phyloP scores from a whole-genome alignment of 2,888 invertebrate species.

The Lycaena phlaeas region DNA sequence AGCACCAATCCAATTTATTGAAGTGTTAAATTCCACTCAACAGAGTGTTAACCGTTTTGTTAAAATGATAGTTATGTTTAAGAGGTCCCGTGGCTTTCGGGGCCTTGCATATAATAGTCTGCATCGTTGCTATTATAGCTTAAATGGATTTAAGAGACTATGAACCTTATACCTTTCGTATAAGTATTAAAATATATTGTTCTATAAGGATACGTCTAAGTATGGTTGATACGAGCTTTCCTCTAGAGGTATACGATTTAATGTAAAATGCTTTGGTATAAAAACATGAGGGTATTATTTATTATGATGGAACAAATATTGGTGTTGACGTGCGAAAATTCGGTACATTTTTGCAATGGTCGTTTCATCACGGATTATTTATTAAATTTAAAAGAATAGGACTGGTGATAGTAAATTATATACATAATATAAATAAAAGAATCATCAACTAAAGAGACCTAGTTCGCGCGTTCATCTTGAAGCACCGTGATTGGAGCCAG shows the following conservation, averaged over 20 bases:
- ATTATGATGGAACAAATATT: not conserved
- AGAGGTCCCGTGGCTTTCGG: slow-evolving; percentile 16
- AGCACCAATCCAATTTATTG: not conserved
- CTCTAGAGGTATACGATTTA: slow-evolving; percentile 3
- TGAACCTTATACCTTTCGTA: not conserved
- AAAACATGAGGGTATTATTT: not conserved
- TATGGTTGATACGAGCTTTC: slow-evolving; percentile 2
- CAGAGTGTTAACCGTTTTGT: slow-evolving; percentile 16
- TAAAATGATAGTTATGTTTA: slow-evolving; percentile 17
- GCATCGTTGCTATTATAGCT: slow-evolving; percentile 10
- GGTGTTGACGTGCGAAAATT: not conserved
- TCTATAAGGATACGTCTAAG: not conserved
- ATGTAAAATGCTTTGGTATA: not conserved
- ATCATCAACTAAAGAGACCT: no score
- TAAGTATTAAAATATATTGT: not conserved
- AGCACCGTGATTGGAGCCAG: no score
- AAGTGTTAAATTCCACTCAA: slow-evolving; percentile 6
- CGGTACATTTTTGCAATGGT: no score
- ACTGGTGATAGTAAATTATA: no score
- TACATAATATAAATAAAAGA: no score
- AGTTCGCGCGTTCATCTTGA: no score
- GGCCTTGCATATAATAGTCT: slow-evolving; percentile 17
- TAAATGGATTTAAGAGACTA: not conserved
- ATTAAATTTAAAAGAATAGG: no score
- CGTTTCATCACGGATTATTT: no score